phyloP scores from a whole-genome alignment of 1,140 invertebrate species.

The Telenomus remus region DNA sequence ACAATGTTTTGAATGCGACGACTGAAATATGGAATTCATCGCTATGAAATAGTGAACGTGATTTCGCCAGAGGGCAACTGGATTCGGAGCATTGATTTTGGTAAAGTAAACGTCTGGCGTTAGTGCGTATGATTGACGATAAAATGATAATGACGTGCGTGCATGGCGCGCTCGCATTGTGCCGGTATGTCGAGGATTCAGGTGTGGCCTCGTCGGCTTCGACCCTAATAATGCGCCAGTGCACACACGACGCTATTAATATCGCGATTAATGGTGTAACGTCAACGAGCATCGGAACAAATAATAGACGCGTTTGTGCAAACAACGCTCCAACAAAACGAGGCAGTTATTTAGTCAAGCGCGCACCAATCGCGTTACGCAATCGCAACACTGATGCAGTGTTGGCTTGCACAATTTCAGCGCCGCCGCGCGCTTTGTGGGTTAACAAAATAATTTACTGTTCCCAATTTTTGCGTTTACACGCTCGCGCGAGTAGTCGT shows the following conservation, averaged over 20 bases:
- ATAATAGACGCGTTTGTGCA: constrained; percentile 29
- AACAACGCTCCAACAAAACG: constrained; percentile 15
- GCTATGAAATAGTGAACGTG: too few species aligned
- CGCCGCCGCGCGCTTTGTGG: constrained; percentile 18
- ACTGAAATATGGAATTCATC: too few species aligned
- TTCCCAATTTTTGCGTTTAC: constrained; percentile 24
- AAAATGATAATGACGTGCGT: constrained; percentile 7
- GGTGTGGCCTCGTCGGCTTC: constrained; percentile 43
- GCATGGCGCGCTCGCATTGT: constrained; percentile 18
- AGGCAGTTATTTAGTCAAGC: constrained; percentile 27
- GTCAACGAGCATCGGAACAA: constrained; percentile 29
- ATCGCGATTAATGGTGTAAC: constrained; percentile 39
- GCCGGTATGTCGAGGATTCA: constrained; percentile 41
- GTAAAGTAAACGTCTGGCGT: too few species aligned
- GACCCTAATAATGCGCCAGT: constrained; percentile 32
- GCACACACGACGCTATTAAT: constrained; percentile 34
- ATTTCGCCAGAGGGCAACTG: too few species aligned
- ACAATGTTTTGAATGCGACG: too few species aligned
- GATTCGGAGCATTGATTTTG: too few species aligned
- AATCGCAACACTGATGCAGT: constrained; percentile 10
- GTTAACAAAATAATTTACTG: constrained; percentile 36
- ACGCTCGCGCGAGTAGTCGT: neutral
- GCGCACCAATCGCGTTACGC: constrained; percentile 12
- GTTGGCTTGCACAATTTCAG: constrained; percentile 27
- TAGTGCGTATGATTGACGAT: constrained; percentile 4